Percentiles rank a stretch among this genome's conserved stretches.
phyloP scores from a whole-genome alignment of 2,888 invertebrate species.

The Isoperla grammatica region DNA sequence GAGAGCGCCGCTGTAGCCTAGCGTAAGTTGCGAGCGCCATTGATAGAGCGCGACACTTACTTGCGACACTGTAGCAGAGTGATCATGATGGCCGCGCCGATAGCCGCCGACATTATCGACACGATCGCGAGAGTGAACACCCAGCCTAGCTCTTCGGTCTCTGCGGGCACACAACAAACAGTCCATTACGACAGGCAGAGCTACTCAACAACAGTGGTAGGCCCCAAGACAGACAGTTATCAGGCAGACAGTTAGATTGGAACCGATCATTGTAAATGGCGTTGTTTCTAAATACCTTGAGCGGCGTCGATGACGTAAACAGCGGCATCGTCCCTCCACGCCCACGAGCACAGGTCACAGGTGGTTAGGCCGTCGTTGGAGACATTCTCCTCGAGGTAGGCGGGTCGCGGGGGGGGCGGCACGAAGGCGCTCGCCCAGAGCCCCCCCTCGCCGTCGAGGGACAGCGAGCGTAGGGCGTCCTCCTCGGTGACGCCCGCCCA shows the following conservation, averaged over 20 bases:
- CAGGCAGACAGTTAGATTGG: too few relatives aligned
- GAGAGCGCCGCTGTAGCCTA: too few relatives aligned
- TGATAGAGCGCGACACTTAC: constrained; percentile 41
- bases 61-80: constrained; percentile 61
- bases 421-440: constrained; percentile 47
- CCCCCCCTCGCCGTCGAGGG: constrained; percentile 39
- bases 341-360: constrained; percentile 70
- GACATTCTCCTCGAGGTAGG: constrained; percentile 55
- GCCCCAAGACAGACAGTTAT: too few relatives aligned
- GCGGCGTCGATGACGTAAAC: constrained; percentile 52
- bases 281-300: constrained; percentile 54
- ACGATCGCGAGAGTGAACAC: constrained; percentile 63
- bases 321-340: constrained; percentile 55
- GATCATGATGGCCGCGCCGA: constrained; percentile 68
- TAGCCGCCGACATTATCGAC: constrained; percentile 61
- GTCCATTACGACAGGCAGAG: too few relatives aligned
- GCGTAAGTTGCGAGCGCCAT: too few relatives aligned
- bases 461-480: constrained; percentile 24
- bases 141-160: constrained; percentile 60
- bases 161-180: background rate
- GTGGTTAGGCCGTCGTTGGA: constrained; percentile 64
- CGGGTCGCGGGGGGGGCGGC: constrained; percentile 61
- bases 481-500: constrained; percentile 27
- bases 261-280: too few relatives aligned
- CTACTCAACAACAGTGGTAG: too few relatives aligned